Evolutionary conservation across 2,113 vertebrate genomes (phyloP).

Genomic region (Lontra canadensis): DNA sequence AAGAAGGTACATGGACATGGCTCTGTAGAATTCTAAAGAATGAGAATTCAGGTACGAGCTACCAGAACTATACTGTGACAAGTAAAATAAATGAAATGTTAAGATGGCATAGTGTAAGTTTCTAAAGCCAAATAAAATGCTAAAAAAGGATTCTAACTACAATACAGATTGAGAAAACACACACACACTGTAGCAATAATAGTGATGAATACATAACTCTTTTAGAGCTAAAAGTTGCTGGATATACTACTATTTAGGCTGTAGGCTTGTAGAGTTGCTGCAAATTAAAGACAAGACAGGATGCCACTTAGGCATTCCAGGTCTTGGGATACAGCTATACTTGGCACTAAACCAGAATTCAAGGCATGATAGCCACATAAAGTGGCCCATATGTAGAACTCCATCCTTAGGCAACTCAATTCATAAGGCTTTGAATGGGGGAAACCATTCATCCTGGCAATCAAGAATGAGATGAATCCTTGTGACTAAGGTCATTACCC

Average conservation of each 20-base stretch:
- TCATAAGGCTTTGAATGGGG: not conserved
- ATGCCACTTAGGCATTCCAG: not conserved
- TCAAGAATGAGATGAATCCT: not conserved
- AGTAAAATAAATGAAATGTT: slow-evolving; percentile 5
- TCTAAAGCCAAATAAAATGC: not conserved
- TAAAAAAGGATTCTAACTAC: not conserved
- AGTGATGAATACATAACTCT: not conserved
- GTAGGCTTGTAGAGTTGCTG: not conserved
- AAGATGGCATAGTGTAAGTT: not conserved
- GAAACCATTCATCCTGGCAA: not conserved
- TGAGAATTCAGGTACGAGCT: not conserved
- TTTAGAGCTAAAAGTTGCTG: not conserved
- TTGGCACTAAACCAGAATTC: not conserved
- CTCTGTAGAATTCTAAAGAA: not conserved
- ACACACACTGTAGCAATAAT: not conserved
- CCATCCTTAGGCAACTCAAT: not conserved
- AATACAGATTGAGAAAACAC: not conserved
- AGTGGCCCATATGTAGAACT: not conserved
- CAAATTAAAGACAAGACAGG: not conserved
- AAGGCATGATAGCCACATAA: not conserved
- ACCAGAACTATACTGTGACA: not conserved
- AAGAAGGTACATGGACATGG: not conserved
- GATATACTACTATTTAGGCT: not conserved
- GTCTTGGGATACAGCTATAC: not conserved
- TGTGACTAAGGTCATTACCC: not conserved